Base-by-base conservation (phyloP, 2,113 vertebrate genomes). In the Saguinus midas region DNA sequence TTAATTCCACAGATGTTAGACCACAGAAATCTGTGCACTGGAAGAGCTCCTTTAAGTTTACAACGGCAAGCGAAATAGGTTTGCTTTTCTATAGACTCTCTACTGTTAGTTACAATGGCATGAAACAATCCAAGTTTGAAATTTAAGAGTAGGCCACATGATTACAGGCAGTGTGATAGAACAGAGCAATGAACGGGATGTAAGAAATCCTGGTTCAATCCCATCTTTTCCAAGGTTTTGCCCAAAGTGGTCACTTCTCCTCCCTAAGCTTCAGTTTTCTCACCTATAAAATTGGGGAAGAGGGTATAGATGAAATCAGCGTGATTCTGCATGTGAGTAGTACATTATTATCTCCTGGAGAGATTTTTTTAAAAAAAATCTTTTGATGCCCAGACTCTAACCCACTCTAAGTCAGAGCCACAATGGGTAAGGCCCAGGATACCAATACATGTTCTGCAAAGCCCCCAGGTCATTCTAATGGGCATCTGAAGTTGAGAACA, bases 151-250 rank as follows among this genome's bases (percentile, higher is more conserved):
- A 72, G 11, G 11, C 58, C 12, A 12, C 14, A 8, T 20, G 43
- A 6, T 6, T 27, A 45, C 68, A 37, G 10, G 37, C 25, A 1
- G 21, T 3, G 6, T 3, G 1, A 0, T 1, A 10, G 6, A 3
- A 35, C 0, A 9, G n/a, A n/a, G 21, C 3, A 1, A 10, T 0
- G 32, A 16, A 8, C 3, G 0, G 25, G 23, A 11, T 3, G 0
- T 45, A 27, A 5, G 32, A 45, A 35, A 16, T 5, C 64, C 35
- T 29, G 40, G 14, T 0, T n/a, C 32, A 17, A 50, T 14, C 37
- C 40, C 8, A 0, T 37, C 66, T 57, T 78, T 14, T 32, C n/a
- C 1, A 4, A 20, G 13, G 2, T 35, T 52, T 27, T 50, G 52
- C 43, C 88, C 32, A 64, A 10, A 45, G 32, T 6, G 16, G 7